These are phyloP conservation scores for Lochmaea capreae DNA, from an alignment of 2,888 invertebrate genomes.

Conservation along the genomic window DNA sequence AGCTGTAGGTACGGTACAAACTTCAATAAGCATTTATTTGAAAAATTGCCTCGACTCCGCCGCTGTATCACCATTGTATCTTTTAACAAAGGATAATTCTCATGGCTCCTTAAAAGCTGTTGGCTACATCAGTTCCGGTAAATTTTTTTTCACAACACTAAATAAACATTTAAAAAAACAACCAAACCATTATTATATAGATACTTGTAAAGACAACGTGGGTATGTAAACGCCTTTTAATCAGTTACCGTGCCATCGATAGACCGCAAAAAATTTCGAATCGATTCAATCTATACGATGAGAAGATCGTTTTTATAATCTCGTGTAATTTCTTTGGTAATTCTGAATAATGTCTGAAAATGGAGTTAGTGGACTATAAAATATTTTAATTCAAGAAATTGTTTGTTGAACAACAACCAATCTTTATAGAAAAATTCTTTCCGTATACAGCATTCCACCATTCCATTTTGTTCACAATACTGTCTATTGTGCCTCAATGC, in stretches of 20 bases:
- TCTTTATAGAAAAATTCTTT: not conserved
- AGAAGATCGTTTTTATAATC: slow-evolving; percentile 24
- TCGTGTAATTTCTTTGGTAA: slow-evolving; percentile 10
- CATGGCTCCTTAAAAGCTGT: slow-evolving; percentile 64
- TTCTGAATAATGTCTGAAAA: not conserved
- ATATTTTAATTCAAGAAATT: not conserved
- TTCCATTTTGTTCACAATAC: too few relatives aligned
- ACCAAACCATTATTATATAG: too few relatives aligned
- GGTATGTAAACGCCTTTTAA: slow-evolving; percentile 42
- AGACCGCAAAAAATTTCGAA: slow-evolving; percentile 31
- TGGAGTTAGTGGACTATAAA: not conserved
- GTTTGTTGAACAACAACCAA: not conserved
- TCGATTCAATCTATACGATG: slow-evolving; percentile 28
- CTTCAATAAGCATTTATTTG: too few relatives aligned
- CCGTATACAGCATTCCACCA: not conserved
- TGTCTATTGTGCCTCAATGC: too few relatives aligned
- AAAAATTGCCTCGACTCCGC: not conserved
- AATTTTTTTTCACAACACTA: slow-evolving; percentile 55
- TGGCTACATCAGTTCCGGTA: slow-evolving; percentile 60
- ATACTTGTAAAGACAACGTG: too few relatives aligned
- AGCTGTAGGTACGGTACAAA: too few relatives aligned
- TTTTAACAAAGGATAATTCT: slow-evolving; percentile 59
- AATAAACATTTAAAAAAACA: slow-evolving; percentile 51
- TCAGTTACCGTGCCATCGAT: slow-evolving; percentile 34
- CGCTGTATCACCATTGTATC: slow-evolving; percentile 43